phyloP scores from a whole-genome alignment of 2,797 vertebrate species.

The Aulostomus chinensis region DNA sequence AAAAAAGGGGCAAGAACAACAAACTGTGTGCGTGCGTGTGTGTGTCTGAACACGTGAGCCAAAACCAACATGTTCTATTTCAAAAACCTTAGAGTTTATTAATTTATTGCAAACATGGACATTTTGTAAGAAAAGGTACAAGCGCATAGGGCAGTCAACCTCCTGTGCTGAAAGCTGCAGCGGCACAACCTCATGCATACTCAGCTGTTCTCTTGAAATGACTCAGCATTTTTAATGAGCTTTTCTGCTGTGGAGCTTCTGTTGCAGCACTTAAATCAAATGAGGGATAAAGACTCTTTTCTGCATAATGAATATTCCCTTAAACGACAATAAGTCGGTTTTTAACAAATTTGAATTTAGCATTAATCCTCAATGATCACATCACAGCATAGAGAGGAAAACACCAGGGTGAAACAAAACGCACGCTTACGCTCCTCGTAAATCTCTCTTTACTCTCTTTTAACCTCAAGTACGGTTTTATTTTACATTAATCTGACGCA shows the following conservation, averaged over 20 bases:
- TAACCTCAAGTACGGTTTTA: no score
- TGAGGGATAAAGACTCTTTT: constrained; percentile 53
- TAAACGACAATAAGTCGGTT: constrained; percentile 45
- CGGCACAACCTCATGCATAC: constrained; percentile 25
- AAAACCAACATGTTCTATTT: no score
- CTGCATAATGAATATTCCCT: constrained; percentile 56
- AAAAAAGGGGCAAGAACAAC: no score
- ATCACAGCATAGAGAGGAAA: not conserved
- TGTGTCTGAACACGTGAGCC: no score
- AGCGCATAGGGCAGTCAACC: constrained; percentile 10
- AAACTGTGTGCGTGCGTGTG: no score
- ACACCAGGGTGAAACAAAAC: no score
- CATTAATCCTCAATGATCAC: constrained; percentile 40
- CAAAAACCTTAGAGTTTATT: no score
- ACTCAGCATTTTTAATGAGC: constrained; percentile 58
- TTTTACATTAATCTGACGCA: no score
- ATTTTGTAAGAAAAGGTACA: not conserved
- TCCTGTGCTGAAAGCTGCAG: constrained; percentile 26
- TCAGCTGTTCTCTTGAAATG: constrained; percentile 42
- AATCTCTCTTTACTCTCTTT: no score
- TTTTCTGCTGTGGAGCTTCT: constrained; percentile 31
- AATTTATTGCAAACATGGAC: not conserved
- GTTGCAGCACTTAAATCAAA: constrained; percentile 57
- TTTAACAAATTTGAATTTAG: constrained; percentile 14
- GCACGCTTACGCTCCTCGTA: no score